Evolutionary conservation across 2,888 invertebrate species (phyloP).

Genomic region (Drosophila imparisetae): DNA sequence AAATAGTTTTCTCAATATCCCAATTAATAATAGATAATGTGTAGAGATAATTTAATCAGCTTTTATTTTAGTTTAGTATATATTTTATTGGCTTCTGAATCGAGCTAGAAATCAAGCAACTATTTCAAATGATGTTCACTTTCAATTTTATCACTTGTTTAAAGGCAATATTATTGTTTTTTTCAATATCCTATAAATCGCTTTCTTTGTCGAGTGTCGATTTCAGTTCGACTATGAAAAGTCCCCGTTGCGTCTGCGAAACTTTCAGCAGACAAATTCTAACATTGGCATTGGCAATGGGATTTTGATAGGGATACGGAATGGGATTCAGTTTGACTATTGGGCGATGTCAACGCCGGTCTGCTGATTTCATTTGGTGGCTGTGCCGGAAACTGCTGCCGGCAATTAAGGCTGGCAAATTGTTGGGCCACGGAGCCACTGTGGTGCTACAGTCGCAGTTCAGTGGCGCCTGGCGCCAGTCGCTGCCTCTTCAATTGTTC

Average conservation of each 20-base stretch:
- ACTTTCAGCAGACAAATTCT: slow-evolving; percentile 47
- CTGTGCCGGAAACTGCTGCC: slow-evolving; percentile 74
- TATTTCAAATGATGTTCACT: not conserved
- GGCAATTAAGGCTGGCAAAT: slow-evolving; percentile 72
- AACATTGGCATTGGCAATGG: slow-evolving; percentile 36
- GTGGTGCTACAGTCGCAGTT: slow-evolving; percentile 26
- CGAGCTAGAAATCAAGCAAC: not conserved
- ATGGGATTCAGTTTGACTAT: slow-evolving; percentile 19
- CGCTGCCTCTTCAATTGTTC: slow-evolving; percentile 76
- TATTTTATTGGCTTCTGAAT: not conserved
- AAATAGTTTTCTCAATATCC: not conserved
- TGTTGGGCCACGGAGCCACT: slow-evolving; percentile 40
- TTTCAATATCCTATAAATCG: not conserved
- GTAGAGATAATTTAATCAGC: not conserved
- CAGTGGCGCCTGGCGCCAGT: slow-evolving; percentile 52
- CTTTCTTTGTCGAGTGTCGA: slow-evolving; percentile 7
- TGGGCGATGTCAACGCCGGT: slow-evolving; percentile 46
- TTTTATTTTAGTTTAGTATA: not conserved
- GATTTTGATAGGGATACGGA: slow-evolving; percentile 32
- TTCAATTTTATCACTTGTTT: not conserved
- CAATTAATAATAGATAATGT: not conserved
- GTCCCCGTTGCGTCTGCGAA: slow-evolving; percentile 47
- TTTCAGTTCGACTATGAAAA: slow-evolving; percentile 22
- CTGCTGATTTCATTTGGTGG: slow-evolving; percentile 73
- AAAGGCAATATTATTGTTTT: not conserved